Evolutionary conservation across 2,797 vertebrate genomes (phyloP).

Genomic region (Sebastes glaucus): DNA sequence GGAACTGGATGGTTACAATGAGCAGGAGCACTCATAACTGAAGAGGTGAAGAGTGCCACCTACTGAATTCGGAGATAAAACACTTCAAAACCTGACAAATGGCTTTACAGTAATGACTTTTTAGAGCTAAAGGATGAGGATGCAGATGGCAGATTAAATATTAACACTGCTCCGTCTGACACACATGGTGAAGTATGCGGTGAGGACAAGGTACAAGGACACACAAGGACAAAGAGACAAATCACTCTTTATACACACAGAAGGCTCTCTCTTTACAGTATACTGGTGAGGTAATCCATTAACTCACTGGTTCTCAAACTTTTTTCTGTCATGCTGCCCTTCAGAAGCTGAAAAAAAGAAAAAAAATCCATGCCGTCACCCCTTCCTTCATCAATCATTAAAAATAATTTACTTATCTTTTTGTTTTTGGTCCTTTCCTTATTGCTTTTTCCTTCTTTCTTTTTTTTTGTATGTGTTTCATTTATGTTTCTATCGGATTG

Average conservation of each 20-base stretch:
- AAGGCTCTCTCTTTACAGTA: neutral
- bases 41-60: neutral
- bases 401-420: neutral
- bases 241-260: neutral
- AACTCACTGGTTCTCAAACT: neutral
- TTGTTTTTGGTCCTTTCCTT: too few species aligned
- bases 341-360: neutral
- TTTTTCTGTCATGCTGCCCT: neutral
- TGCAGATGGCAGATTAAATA: constrained; percentile 10
- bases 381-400: neutral
- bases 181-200: neutral
- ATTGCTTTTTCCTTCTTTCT: too few species aligned
- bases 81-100: neutral
- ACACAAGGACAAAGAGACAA: constrained; percentile 11
- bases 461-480: too few species aligned
- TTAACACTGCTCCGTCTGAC: neutral
- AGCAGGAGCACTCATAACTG: neutral
- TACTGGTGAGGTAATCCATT: neutral
- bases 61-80: neutral
- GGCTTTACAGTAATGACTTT: neutral
- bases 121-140: neutral
- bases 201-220: neutral
- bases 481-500: too few species aligned
- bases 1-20: constrained; percentile 23
- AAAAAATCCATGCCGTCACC: neutral